A percentile compares a stretch with the other conserved stretches of the same genome.
These are phyloP conservation scores for Glomeris marginata DNA, from an alignment of 2,888 invertebrate genomes.

Conservation along the genomic window DNA sequence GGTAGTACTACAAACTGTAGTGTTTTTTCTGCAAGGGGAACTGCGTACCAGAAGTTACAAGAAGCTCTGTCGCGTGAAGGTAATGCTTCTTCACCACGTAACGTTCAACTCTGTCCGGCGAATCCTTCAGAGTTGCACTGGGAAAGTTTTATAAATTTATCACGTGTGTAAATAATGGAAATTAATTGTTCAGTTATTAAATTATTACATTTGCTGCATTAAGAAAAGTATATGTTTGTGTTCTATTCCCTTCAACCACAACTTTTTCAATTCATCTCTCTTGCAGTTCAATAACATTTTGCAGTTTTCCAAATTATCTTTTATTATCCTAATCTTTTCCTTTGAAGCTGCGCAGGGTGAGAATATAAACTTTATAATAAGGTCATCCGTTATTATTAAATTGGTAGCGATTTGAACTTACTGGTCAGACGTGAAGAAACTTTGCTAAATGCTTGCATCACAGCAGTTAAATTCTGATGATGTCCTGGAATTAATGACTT, in stretches of 20 bases:
- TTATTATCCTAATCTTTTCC: conserved; percentile 57
- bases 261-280: conserved; percentile 76
- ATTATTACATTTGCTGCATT: conserved; percentile 69
- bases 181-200: not conserved
- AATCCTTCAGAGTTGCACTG: conserved; percentile 58
- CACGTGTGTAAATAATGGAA: too few species aligned
- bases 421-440: conserved; percentile 57
- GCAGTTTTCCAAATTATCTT: conserved; percentile 66
- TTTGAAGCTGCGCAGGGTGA: conserved; percentile 52
- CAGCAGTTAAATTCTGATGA: conserved; percentile 71
- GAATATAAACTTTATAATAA: too few species aligned
- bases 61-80: conserved; percentile 65
- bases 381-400: too few species aligned
- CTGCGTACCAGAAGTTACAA: conserved; percentile 39
- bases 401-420: too few species aligned
- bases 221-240: conserved; percentile 79
- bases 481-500: conserved; percentile 39
- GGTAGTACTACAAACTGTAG: not conserved
- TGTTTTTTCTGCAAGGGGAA: not conserved
- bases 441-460: conserved; percentile 59
- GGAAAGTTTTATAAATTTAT: too few species aligned
- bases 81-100: conserved; percentile 59
- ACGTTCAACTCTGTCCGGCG: conserved; percentile 49
- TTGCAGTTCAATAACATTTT: conserved; percentile 74
- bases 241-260: conserved; percentile 93